Base-by-base conservation (phyloP, 2,797 vertebrate species). In the Trachops cirrhosus region DNA sequence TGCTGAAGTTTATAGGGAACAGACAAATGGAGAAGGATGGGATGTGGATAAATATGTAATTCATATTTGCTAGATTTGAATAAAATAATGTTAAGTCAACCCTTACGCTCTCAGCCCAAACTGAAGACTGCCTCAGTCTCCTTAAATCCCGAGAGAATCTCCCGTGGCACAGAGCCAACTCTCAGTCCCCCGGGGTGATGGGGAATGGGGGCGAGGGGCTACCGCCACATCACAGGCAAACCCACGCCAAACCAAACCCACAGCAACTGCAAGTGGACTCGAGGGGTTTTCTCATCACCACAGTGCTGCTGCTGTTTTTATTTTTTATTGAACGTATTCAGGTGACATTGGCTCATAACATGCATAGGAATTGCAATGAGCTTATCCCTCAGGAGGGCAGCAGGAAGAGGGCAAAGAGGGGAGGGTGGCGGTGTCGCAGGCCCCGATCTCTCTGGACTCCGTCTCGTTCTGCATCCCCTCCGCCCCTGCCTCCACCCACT, bases 361-460 rank as follows among this genome's bases (percentile, higher is more conserved):
- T 14, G 15, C n/a, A 7, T 9, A 14, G 62, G 39, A 86, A 9
- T 0, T 0, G 3, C 22, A 19, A 14, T 48, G 59, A 67, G 3
- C 9, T 80, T 46, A 9, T 34, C 37, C 34, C 4, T 39, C 26
- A 21, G 39, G 46, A 21, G 7, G 19, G 6, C 0, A 10, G n/a
- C 19, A 83, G n/a, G 32, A 10, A 15, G 9, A 21, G 41, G n/a
- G 41, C 22, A 1, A 37, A 22, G 29, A 54, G 52, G 54, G 24
- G 57, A 5, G 26, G 21, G 62, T 4, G 0, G 24, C 39, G 0
- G 2, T 2, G 1, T 6, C 18, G 6, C 7, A 39, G 9, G 52
- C 19, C 26, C n/a, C 3, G 2, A 4, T 9, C 1, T 39, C 22
- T 6, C 7, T 18, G 0, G 3, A 0, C 15, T 1, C 5, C n/a